These are phyloP conservation scores for Fringilla coelebs DNA, from an alignment of 2,797 vertebrate species.

Conservation along the genomic window DNA sequence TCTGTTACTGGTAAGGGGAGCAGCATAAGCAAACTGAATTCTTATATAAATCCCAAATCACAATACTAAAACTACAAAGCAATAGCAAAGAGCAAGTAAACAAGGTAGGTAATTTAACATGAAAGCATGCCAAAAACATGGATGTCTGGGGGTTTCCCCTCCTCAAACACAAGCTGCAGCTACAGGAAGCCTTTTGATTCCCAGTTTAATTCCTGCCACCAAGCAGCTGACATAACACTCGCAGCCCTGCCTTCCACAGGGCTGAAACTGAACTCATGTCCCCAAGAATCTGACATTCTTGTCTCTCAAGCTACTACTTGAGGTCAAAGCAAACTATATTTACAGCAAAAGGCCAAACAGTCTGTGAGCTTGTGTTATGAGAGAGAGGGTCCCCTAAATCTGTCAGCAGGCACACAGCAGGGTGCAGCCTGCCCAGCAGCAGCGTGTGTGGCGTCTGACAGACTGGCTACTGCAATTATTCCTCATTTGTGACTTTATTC, in stretches of 20 bases:
- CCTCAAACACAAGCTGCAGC: neutral
- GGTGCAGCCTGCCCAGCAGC: neutral
- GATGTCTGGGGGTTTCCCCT: neutral
- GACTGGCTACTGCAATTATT: constrained; percentile 16
- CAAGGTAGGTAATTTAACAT: neutral
- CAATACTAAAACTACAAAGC: neutral
- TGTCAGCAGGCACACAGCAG: neutral
- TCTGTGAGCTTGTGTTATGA: neutral
- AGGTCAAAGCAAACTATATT: constrained; percentile 9
- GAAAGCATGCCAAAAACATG: neutral
- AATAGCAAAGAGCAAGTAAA: neutral
- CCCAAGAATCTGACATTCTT: neutral
- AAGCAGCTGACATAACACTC: neutral
- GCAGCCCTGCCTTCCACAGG: neutral
- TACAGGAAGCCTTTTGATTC: neutral
- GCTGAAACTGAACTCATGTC: neutral
- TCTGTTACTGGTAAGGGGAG: neutral
- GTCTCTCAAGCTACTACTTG: neutral
- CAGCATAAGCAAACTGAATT: neutral
- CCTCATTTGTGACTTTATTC: neutral
- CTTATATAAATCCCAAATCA: neutral
- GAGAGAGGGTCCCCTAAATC: neutral
- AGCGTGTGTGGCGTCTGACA: neutral
- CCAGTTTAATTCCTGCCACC: neutral
- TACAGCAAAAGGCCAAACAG: neutral